Percentiles rank a stretch among this genome's conserved stretches.
Evolutionary conservation across 2,797 vertebrate genomes (phyloP).

Genomic region (Phataginus tricuspis): DNA sequence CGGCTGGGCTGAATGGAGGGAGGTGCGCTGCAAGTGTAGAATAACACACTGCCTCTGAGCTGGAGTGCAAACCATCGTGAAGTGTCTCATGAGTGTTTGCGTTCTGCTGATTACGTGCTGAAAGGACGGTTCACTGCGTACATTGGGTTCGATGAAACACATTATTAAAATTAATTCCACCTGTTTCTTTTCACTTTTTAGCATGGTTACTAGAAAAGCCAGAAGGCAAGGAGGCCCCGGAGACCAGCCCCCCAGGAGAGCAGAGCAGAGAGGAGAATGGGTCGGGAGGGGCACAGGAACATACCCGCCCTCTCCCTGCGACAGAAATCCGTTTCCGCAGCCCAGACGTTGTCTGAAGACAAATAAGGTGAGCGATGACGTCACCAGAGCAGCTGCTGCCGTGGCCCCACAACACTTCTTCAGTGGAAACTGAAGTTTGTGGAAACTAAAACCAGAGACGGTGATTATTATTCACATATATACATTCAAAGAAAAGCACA

Average conservation of each 20-base stretch:
- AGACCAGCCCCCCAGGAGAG: neutral
- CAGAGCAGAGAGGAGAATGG: rapidly evolving
- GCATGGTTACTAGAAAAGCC: neutral
- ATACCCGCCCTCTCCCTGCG: rapidly evolving
- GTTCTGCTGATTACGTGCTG: neutral
- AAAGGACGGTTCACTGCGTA: neutral
- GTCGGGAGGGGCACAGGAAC: neutral
- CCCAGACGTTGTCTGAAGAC: constrained; percentile 90
- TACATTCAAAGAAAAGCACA: neutral
- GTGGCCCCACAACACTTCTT: constrained; percentile 90
- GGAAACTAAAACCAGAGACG: constrained; percentile 85
- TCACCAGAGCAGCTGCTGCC: constrained; percentile 87
- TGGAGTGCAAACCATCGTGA: neutral
- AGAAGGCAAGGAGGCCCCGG: rapidly evolving
- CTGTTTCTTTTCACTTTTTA: neutral
- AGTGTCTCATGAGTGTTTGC: neutral
- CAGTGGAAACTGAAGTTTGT: too few species aligned
- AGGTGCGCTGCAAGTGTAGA: neutral
- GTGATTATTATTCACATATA: neutral
- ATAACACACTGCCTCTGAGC: neutral
- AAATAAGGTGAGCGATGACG: constrained; percentile 88
- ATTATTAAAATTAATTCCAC: neutral
- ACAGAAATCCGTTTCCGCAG: neutral
- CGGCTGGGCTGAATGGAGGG: neutral
- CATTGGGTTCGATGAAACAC: neutral